phyloP scores from a whole-genome alignment of 1,140 invertebrate genomes.

The Harlomillsia oculata region DNA sequence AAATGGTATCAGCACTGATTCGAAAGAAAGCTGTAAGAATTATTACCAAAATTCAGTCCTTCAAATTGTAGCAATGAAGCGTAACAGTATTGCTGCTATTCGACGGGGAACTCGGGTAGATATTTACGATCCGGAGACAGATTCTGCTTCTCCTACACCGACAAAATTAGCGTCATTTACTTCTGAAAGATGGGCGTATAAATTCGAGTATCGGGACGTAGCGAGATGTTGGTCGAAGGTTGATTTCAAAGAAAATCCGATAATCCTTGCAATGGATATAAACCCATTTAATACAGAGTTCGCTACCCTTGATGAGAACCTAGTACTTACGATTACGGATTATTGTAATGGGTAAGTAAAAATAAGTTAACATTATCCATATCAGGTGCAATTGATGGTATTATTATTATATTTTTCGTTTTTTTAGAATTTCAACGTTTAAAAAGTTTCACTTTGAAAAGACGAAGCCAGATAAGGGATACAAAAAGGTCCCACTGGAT shows the following conservation, averaged over 20 bases:
- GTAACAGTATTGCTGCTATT: constrained; percentile 4
- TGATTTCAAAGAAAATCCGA: background rate
- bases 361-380: no score
- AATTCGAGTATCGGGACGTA: constrained; percentile 7
- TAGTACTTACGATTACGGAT: constrained; percentile 1
- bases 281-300: constrained; percentile 15
- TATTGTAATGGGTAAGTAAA: constrained; percentile 20
- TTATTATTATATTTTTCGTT: no score
- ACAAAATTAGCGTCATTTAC: no score
- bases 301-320: constrained; percentile 27
- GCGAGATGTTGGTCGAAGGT: background rate
- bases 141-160: constrained; percentile 17
- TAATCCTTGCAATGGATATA: constrained; percentile 13
- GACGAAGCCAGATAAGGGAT: no score
- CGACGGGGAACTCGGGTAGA: constrained; percentile 28
- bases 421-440: no score
- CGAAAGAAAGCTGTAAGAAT: background rate
- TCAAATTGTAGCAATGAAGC: constrained; percentile 18
- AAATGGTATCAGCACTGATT: constrained; percentile 1
- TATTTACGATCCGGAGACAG: constrained; percentile 16
- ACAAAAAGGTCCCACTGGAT: background rate
- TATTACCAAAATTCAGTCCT: constrained; percentile 15
- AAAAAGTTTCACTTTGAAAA: no score
- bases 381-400: no score
- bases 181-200: no score